Evolutionary conservation across 2,888 invertebrate species (phyloP), one percentile per base, ranked within the genome.

Genomic region (Dexiosoma caninum): DNA sequence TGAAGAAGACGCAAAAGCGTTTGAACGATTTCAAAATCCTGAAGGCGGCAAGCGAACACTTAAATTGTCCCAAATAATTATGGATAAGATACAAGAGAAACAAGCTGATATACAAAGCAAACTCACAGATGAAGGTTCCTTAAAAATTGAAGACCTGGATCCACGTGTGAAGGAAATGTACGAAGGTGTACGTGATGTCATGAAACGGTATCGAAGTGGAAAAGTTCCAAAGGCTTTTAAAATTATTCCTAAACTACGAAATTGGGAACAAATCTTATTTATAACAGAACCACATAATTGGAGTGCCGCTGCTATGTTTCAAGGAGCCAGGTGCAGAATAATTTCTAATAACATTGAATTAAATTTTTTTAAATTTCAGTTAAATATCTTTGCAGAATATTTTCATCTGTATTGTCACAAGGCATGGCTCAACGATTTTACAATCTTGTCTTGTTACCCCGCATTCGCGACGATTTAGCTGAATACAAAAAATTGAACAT

Each of bases 181-280:
- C 90, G 95, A 95, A 91, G 96, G 96, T 69, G 97, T 99, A 0
- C 91, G 95, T 83, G 94, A 96, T 89, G 95, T 99, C 2, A 92
- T 99, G 85, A 92, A 92, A 83, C 95, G 94, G 85, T 99, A 98
- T 89, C 93, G 99, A 81, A 97, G 96, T 88, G 99, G 99, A 23
- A 98, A 98, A 91, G 91, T 99, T 37, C 99, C 99, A 0, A 99
- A 99, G 90, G 98, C 98, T 1, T 99, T 99, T 89, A 99, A 99
- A 92, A 94, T 98, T 87, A 94, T 99, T 81, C 99, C 99, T 2
- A 94, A 94, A 88, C 91, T 98, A 72, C 92, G 93, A 75, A 98
- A 98, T 90, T 99, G 98, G 98, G 98, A 98, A 88, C 97, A 98
- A 90, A 93, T 97, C 84, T 90, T 97, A 21, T 95, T 95, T 84